A percentile compares a stretch with the other conserved stretches of the same genome.
Conservation (phyloP, 2,797 vertebrate genomes). For the Anableps anableps region DNA sequence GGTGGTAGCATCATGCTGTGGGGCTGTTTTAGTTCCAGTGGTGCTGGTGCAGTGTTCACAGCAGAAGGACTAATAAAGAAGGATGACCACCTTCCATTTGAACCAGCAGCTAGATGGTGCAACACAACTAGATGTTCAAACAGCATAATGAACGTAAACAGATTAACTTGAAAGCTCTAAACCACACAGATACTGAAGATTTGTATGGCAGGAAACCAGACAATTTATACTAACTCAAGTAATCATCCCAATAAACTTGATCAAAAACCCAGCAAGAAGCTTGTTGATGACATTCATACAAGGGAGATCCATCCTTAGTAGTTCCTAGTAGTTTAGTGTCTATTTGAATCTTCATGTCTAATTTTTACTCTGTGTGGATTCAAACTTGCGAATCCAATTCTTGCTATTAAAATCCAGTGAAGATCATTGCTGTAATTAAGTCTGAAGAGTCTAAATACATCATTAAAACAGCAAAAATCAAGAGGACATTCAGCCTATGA, state of each 20-base stretch:
- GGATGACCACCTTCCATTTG: too few species aligned
- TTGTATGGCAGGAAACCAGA: neutral
- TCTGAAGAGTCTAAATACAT: neutral
- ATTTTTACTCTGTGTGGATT: neutral
- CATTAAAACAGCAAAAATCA: neutral
- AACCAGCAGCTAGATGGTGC: too few species aligned
- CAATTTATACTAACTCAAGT: neutral
- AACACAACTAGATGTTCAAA: neutral
- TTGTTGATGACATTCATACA: too few species aligned
- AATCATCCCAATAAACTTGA: neutral
- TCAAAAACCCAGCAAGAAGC: neutral
- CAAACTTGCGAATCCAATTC: neutral
- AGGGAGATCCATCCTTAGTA: too few species aligned
- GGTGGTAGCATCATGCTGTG: too few species aligned
- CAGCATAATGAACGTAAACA: neutral
- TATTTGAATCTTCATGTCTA: neutral
- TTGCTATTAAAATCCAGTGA: neutral
- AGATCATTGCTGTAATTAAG: neutral
- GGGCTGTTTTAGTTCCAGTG: too few species aligned
- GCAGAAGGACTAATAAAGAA: too few species aligned
- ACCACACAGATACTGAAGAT: neutral
- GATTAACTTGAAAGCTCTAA: neutral
- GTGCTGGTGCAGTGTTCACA: too few species aligned
- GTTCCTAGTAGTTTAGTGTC: neutral
- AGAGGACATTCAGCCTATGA: neutral